These are phyloP conservation scores for Perodicticus potto DNA, from an alignment of 2,797 vertebrate genomes.

Conservation along the genomic window DNA sequence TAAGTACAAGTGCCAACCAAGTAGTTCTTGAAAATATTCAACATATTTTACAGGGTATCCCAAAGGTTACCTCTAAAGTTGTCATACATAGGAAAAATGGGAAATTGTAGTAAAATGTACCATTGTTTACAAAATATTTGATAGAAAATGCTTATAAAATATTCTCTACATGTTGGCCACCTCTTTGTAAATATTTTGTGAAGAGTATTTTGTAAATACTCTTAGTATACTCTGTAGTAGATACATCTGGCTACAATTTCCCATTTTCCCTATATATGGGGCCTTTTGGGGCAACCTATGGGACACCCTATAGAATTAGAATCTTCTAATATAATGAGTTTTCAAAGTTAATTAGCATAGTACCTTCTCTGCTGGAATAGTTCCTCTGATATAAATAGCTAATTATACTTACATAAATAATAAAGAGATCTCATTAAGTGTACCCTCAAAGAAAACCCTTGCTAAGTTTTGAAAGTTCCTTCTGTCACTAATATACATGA, in stretches of 20 bases:
- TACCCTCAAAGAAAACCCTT: background rate
- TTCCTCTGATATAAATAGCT: background rate
- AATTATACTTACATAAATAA: background rate
- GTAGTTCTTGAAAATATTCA: background rate
- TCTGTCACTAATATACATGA: background rate
- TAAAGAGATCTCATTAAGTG: background rate
- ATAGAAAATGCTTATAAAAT: no score
- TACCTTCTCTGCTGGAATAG: background rate
- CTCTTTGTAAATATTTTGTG: no score
- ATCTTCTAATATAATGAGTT: background rate
- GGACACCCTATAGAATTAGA: background rate
- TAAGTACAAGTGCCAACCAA: background rate
- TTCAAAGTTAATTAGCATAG: background rate
- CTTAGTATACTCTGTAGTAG: no score
- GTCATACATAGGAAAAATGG: no score
- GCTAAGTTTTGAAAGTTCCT: background rate
- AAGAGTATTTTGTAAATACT: no score
- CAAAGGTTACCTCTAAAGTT: no score
- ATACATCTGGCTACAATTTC: no score
- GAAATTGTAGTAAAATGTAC: no score
- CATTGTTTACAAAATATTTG: no score
- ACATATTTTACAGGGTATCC: background rate
- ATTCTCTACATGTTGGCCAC: no score
- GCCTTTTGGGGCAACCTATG: no score
- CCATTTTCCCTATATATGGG: no score